Percentiles rank a stretch among this genome's conserved stretches.
Evolutionary conservation across 2,888 invertebrate genomes (phyloP).

Genomic region (Lasiommata megera): DNA sequence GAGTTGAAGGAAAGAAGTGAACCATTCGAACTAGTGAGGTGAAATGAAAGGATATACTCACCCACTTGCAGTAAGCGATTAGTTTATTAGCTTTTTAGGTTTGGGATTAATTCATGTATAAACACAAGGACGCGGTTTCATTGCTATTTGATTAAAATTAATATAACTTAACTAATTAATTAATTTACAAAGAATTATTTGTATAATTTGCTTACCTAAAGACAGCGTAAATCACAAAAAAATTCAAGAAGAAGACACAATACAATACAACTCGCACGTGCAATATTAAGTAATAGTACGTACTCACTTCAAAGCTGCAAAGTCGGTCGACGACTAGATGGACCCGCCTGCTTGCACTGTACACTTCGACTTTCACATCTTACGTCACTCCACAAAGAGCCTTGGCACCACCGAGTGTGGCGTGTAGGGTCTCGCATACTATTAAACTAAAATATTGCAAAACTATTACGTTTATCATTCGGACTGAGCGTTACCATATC

Average conservation of each 20-base stretch:
- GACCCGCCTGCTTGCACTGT: constrained; percentile 38
- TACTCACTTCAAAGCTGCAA: constrained; percentile 38
- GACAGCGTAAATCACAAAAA: not conserved
- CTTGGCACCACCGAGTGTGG: constrained; percentile 58
- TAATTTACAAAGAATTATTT: too few species aligned
- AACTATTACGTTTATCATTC: not conserved
- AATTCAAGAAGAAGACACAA: not conserved
- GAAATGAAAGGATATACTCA: too few species aligned
- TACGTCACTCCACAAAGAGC: constrained; percentile 70
- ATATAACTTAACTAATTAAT: too few species aligned
- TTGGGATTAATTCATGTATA: too few species aligned
- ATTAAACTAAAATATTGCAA: constrained; percentile 12
- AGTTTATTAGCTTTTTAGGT: too few species aligned
- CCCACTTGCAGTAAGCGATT: too few species aligned
- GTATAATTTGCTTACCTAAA: too few species aligned
- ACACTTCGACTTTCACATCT: constrained; percentile 62
- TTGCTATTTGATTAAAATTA: too few species aligned
- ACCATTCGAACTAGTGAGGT: too few species aligned
- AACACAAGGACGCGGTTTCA: too few species aligned
- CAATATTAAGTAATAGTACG: constrained; percentile 20
- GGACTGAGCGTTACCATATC: not conserved
- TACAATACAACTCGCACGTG: constrained; percentile 20
- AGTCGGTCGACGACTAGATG: constrained; percentile 39
- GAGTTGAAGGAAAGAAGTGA: too few species aligned
- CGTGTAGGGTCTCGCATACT: constrained; percentile 33